These are phyloP conservation scores for Beaufortia kweichowensis DNA, from an alignment of 2,113 vertebrate genomes.

Conservation along the genomic window DNA sequence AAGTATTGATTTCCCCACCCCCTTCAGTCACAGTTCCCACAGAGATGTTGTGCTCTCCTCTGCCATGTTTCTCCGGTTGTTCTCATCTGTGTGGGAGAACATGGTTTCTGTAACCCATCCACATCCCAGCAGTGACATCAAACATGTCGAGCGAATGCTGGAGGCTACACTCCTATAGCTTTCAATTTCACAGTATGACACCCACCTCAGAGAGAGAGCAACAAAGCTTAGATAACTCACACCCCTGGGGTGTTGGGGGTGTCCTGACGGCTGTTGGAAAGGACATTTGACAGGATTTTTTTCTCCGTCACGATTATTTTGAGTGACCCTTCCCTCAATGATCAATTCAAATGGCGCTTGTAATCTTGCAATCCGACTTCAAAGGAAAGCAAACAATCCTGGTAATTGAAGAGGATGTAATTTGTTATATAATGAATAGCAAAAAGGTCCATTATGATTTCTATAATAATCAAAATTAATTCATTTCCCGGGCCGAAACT, in stretches of 20 bases:
- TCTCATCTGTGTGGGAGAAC: background rate
- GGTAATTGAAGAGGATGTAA: conserved; percentile 44
- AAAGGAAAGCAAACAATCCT: conserved; percentile 43
- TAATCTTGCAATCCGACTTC: conserved; percentile 35
- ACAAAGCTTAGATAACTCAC: conserved; percentile 5
- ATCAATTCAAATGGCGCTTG: background rate
- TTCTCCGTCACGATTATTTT: conserved; percentile 1
- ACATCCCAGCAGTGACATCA: conserved; percentile 20
- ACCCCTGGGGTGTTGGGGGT: background rate
- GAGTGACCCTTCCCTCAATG: background rate
- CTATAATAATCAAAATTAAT: conserved; percentile 34
- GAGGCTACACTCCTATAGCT: conserved; percentile 14
- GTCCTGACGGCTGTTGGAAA: conserved; percentile 24
- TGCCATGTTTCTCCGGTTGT: background rate
- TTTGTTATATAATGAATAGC: conserved; percentile 47
- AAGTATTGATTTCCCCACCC: conserved; percentile 4
- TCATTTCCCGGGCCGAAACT: conserved; percentile 28
- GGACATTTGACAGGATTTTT: conserved; percentile 15
- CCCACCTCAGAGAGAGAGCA: conserved; percentile 20
- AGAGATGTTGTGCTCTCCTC: conserved; percentile 14
- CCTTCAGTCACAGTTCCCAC: background rate
- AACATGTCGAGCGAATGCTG: conserved; percentile 14
- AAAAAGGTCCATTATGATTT: conserved; percentile 21
- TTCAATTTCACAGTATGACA: conserved; percentile 24
- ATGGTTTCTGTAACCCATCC: background rate